These are phyloP conservation scores for Harmothoe impar DNA, from an alignment of 2,888 invertebrate genomes.

Conservation along the genomic window DNA sequence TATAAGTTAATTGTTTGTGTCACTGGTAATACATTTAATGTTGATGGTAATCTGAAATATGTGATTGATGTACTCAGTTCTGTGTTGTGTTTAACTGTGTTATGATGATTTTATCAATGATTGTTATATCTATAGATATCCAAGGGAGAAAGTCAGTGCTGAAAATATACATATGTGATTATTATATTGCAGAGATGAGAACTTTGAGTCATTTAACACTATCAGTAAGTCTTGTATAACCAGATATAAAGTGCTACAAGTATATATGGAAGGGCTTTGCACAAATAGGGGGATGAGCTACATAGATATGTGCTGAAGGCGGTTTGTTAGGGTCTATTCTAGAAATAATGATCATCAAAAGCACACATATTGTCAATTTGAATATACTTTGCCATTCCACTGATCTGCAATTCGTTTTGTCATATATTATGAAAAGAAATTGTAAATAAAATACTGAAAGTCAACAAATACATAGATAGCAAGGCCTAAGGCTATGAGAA, in stretches of 20 bases:
- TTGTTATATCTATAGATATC: background rate
- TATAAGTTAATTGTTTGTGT: conserved; percentile 2
- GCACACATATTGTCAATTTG: background rate
- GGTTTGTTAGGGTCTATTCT: background rate
- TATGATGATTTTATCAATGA: background rate
- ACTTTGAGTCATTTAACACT: too few species aligned
- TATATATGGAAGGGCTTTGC: background rate
- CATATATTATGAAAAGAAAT: background rate
- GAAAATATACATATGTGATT: background rate
- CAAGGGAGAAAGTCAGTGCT: background rate
- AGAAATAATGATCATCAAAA: background rate
- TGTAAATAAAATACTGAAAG: background rate
- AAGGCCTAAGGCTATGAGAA: too few species aligned
- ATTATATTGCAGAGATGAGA: background rate
- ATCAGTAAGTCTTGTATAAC: background rate
- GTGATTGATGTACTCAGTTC: background rate
- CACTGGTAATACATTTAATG: background rate
- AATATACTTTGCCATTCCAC: background rate
- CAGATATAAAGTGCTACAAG: background rate
- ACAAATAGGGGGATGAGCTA: background rate
- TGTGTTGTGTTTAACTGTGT: background rate
- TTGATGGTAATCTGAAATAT: background rate
- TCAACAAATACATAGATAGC: background rate
- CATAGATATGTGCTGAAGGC: background rate
- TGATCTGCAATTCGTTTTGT: background rate